A percentile compares a stretch with the other conserved stretches of the same genome.
phyloP scores from a whole-genome alignment of 2,797 vertebrate genomes.

The Tokudaia tokunoshimensis region DNA sequence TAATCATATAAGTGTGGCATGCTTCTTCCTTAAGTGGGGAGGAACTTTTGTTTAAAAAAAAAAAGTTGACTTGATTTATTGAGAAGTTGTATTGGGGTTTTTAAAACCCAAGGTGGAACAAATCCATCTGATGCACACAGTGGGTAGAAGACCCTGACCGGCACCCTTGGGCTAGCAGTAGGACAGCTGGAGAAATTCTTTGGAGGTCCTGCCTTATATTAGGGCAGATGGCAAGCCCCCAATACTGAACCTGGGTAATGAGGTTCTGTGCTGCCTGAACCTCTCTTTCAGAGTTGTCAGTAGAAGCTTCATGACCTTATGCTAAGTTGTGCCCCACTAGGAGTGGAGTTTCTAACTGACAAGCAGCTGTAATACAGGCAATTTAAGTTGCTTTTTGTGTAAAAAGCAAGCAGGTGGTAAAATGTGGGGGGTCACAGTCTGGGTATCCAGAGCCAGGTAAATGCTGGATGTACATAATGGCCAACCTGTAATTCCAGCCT shows the following conservation, averaged over 20 bases:
- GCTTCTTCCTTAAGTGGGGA: background rate
- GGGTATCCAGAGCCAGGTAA: background rate
- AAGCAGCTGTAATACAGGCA: background rate
- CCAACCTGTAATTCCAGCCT: background rate
- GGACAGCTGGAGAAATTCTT: background rate
- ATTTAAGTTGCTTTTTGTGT: constrained; percentile 8
- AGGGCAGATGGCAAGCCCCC: background rate
- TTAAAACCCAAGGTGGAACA: constrained; percentile 53
- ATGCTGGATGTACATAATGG: background rate
- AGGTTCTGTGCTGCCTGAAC: background rate
- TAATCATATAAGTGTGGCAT: constrained; percentile 34
- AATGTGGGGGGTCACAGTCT: background rate
- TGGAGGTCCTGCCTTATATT: background rate
- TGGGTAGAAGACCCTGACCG: background rate
- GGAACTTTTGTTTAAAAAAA: background rate
- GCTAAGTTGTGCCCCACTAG: constrained; percentile 13
- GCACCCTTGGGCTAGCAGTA: background rate
- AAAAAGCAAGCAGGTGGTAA: background rate
- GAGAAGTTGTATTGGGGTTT: constrained; percentile 3
- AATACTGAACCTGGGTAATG: background rate
- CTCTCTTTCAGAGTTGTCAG: background rate
- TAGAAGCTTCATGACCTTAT: background rate
- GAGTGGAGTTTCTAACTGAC: constrained; percentile 8
- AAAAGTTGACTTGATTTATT: constrained; percentile 45
- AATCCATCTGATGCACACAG: background rate